Conservation (phyloP, 2,113 vertebrate species). For the Numida meleagris region DNA sequence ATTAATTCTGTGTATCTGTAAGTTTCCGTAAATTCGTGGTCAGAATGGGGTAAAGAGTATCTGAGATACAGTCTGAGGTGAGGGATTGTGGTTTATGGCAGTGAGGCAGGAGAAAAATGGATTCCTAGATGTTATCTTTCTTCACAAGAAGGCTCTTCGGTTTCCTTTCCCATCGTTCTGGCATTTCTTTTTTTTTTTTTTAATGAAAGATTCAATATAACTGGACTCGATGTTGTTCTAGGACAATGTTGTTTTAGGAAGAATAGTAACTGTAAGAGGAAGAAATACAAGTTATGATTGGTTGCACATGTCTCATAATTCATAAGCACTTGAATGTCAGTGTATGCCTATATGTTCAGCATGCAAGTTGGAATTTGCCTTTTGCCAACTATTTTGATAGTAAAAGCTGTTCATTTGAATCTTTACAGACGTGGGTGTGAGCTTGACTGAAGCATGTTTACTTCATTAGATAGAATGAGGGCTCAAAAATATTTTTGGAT, state of each 20-base stretch:
- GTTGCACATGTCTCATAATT: not conserved
- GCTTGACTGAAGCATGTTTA: not conserved
- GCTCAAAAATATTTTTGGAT: not conserved
- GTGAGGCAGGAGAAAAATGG: not conserved
- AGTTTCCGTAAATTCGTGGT: not conserved
- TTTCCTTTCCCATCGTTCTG: not conserved
- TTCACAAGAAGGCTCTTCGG: not conserved
- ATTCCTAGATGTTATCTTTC: not conserved
- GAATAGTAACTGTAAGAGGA: not conserved
- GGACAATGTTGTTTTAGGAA: not conserved
- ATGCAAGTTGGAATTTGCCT: constrained; percentile 47
- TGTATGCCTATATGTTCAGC: constrained; percentile 45
- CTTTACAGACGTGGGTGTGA: constrained; percentile 36
- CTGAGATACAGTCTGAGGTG: not conserved
- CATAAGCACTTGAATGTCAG: not conserved
- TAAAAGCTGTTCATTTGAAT: constrained; percentile 55
- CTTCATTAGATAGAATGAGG: not conserved
- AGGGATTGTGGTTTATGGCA: not conserved
- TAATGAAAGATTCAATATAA: not conserved
- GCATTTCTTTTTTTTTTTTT: not conserved
- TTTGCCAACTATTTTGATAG: constrained; percentile 54
- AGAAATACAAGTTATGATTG: not conserved
- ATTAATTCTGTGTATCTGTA: constrained; percentile 17
- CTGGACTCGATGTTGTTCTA: not conserved
- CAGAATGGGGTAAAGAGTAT: not conserved